A percentile compares a stretch with the other conserved stretches of the same genome.
phyloP scores from a whole-genome alignment of 2,888 invertebrate species.

The Netelia melanura region DNA sequence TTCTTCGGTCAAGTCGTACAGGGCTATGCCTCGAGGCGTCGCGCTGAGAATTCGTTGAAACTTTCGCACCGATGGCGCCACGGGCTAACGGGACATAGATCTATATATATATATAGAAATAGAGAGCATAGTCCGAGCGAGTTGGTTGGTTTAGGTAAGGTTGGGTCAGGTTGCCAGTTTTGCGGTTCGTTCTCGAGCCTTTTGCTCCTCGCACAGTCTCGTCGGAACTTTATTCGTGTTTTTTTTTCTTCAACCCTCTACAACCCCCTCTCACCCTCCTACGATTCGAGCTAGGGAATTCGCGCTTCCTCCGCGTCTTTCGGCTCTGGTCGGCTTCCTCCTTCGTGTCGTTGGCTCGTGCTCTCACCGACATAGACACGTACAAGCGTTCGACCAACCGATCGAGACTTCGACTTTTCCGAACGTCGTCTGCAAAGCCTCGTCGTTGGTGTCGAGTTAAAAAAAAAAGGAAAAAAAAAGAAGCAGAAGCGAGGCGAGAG shows the following conservation, averaged over 20 bases:
- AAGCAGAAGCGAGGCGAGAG: neutral
- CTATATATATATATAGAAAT: neutral
- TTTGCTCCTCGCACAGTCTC: conserved; percentile 40
- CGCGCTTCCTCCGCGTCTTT: conserved; percentile 43
- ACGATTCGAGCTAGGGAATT: conserved; percentile 44
- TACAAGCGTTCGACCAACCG: conserved; percentile 13
- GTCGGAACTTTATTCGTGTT: conserved; percentile 51
- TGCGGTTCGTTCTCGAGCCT: conserved; percentile 50
- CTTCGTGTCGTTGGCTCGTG: conserved; percentile 16
- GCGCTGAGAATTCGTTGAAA: conserved; percentile 62
- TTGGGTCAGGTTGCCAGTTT: conserved; percentile 38
- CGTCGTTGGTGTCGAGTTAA: conserved; percentile 23
- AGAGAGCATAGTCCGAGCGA: neutral
- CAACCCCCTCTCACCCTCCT: conserved; percentile 7
- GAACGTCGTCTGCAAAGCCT: conserved; percentile 50
- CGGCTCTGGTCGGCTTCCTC: conserved; percentile 31
- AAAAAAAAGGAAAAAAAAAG: conserved; percentile 33
- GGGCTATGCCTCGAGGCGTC: conserved; percentile 50
- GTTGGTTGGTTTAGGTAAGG: neutral
- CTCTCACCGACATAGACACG: conserved; percentile 16
- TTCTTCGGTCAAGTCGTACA: conserved; percentile 60
- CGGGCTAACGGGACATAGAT: conserved; percentile 20
- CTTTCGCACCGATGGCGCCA: conserved; percentile 54
- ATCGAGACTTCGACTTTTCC: conserved; percentile 60
- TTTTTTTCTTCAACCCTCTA: conserved; percentile 18